phyloP scores from a whole-genome alignment of 1,140 invertebrate species.

The Holotrichia oblita region DNA sequence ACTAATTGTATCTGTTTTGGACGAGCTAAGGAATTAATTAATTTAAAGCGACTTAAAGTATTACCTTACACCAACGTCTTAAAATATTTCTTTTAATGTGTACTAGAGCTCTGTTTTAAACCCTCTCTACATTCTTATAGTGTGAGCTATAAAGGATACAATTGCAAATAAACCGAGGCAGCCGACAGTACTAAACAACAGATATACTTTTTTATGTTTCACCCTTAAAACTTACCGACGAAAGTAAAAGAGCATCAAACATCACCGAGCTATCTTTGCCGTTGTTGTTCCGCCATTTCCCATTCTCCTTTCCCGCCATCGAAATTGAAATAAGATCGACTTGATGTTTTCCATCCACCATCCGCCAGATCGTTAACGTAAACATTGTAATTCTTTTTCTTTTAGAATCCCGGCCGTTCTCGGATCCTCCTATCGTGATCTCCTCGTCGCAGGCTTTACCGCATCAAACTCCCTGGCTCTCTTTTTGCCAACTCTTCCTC shows the following conservation, averaged over 20 bases:
- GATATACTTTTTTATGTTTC: conserved; percentile 2
- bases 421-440: neutral
- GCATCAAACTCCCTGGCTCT: neutral
- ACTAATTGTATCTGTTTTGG: no score
- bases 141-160: no score
- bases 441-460: neutral
- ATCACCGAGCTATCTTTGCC: neutral
- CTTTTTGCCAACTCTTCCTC: neutral
- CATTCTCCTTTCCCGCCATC: neutral
- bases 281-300: neutral
- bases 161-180: neutral
- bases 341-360: conserved; percentile 28
- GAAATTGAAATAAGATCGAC: conserved; percentile 32
- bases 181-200: neutral
- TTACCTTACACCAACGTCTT: no score
- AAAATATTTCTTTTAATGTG: no score
- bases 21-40: no score
- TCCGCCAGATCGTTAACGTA: conserved; percentile 32
- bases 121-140: no score
- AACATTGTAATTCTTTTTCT: conserved; percentile 34
- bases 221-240: neutral
- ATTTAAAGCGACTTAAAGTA: no score
- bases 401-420: neutral
- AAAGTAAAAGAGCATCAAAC: neutral
- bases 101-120: no score